Conservation (phyloP, 2,113 vertebrate genomes). For the Poicephalus meyeri region DNA sequence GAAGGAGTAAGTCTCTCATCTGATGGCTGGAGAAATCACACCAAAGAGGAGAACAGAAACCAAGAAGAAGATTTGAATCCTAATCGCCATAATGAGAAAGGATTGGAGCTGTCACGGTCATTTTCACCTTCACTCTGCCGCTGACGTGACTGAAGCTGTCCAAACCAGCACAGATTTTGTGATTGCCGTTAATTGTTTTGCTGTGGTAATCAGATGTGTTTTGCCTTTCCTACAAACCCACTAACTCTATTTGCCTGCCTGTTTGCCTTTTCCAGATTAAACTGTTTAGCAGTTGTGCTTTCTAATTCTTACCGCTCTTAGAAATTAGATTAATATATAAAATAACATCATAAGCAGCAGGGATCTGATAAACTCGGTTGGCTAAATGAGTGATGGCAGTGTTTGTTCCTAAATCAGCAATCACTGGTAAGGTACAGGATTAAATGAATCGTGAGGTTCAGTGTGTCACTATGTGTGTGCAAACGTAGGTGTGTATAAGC, state of each 20-base stretch:
- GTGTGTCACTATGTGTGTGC: not conserved
- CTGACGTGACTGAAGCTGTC: not conserved
- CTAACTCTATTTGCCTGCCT: not conserved
- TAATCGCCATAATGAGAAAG: not conserved
- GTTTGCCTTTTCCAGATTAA: not conserved
- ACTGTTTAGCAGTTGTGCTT: not conserved
- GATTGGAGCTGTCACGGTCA: not conserved
- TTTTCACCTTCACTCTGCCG: not conserved
- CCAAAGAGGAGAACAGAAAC: not conserved
- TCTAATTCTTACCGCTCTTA: not conserved
- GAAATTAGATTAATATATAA: constrained; percentile 13
- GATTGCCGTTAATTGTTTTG: not conserved
- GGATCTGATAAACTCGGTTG: constrained; percentile 26
- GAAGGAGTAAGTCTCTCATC: not conserved
- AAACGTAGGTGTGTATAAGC: not conserved
- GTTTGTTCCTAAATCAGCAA: not conserved
- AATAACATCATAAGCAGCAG: constrained; percentile 14
- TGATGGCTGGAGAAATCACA: not conserved
- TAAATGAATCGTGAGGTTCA: not conserved
- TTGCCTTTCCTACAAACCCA: not conserved
- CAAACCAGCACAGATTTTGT: not conserved
- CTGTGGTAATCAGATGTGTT: accelerated
- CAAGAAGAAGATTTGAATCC: not conserved
- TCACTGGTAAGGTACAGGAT: not conserved
- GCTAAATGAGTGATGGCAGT: constrained; percentile 1